Conservation (phyloP, 2,797 vertebrate genomes). For the Vultur gryphus region DNA sequence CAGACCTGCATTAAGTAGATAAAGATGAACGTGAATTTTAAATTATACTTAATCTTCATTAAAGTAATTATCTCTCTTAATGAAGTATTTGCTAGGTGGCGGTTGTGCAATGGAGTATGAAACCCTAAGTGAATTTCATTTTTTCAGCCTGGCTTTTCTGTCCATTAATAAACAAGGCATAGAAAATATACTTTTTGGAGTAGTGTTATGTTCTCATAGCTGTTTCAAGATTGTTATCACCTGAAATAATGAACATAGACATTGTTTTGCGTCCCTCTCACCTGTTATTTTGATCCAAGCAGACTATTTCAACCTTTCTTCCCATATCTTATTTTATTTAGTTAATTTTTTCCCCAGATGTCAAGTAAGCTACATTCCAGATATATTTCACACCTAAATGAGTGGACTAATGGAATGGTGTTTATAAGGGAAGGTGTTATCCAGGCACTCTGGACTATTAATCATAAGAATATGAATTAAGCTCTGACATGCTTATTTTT, state of each 20-base stretch:
- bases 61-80: constrained; percentile 65
- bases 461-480: constrained; percentile 56
- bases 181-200: constrained; percentile 25
- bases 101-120: constrained; percentile 61
- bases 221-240: background rate
- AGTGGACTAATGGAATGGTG: constrained; percentile 30
- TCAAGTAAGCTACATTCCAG: background rate
- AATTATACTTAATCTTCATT: constrained; percentile 70
- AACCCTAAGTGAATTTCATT: constrained; percentile 59
- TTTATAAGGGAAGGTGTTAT: constrained; percentile 9
- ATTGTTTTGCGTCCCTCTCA: background rate
- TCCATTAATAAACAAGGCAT: constrained; percentile 59
- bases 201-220: background rate
- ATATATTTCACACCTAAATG: constrained; percentile 31
- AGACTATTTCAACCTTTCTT: background rate
- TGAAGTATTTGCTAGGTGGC: constrained; percentile 66
- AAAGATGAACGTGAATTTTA: constrained; percentile 67
- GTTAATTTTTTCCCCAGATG: background rate
- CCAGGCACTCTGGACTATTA: constrained; percentile 49
- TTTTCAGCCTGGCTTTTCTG: constrained; percentile 30
- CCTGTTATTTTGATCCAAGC: background rate
- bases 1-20: constrained; percentile 45
- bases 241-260: background rate
- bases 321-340: background rate
- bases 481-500: constrained; percentile 50